These are phyloP conservation scores for Tiliacea citrago DNA, from an alignment of 2,888 invertebrate species.

Conservation along the genomic window DNA sequence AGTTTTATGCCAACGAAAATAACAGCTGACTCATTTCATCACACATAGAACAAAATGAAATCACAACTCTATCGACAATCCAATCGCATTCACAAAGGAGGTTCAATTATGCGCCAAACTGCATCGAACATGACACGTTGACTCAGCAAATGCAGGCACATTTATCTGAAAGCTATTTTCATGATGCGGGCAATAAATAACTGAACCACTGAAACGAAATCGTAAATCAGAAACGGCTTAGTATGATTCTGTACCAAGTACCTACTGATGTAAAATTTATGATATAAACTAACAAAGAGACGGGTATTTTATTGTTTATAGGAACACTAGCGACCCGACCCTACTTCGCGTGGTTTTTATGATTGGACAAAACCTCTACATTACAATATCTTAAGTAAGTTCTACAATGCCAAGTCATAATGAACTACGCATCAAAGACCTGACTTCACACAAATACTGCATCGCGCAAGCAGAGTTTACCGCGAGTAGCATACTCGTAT, in stretches of 20 bases:
- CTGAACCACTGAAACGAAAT: constrained; percentile 44
- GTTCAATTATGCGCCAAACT: constrained; percentile 46
- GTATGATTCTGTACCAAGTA: constrained; percentile 59
- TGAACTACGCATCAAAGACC: no score
- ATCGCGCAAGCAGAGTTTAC: no score
- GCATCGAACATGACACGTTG: constrained; percentile 62
- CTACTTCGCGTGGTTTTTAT: not conserved
- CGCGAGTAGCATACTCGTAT: no score
- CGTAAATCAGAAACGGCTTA: constrained; percentile 62
- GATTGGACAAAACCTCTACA: not conserved
- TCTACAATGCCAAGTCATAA: no score
- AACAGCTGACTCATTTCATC: not conserved
- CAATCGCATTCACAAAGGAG: constrained; percentile 48
- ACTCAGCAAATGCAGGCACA: constrained; percentile 69
- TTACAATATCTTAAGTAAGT: no score
- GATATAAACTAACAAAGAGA: constrained; percentile 62
- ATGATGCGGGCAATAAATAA: constrained; percentile 58
- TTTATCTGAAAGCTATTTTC: constrained; percentile 73
- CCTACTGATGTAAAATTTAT: constrained; percentile 50
- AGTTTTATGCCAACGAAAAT: not conserved
- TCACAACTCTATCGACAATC: not conserved
- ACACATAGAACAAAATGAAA: constrained; percentile 3
- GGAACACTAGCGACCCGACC: not conserved
- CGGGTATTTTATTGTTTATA: constrained; percentile 53
- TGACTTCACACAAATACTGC: no score